A percentile compares a stretch with the other conserved stretches of the same genome.
Conservation (phyloP, 2,888 invertebrate species). For the Leucoptera coffeella region DNA sequence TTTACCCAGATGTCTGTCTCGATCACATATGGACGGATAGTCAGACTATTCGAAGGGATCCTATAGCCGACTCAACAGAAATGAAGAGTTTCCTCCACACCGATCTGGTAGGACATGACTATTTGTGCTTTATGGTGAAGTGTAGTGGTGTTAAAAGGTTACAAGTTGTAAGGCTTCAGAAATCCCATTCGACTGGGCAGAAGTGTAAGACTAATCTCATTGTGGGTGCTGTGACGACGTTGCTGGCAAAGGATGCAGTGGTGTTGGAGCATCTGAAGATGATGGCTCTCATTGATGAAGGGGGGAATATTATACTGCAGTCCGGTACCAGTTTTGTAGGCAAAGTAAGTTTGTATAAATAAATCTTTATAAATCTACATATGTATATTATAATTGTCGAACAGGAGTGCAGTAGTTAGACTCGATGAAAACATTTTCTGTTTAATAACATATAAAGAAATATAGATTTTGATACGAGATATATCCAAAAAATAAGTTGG, state of each 20-base stretch:
- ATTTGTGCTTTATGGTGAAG: conserved; percentile 68
- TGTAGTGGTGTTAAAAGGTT: conserved; percentile 41
- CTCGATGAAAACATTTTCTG: too few relatives aligned
- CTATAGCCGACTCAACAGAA: conserved; percentile 22
- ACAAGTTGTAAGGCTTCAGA: conserved; percentile 62
- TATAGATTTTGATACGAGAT: too few relatives aligned
- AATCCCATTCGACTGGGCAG: conserved; percentile 46
- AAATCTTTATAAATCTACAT: too few relatives aligned
- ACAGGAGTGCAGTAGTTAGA: too few relatives aligned
- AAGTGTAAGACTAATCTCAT: conserved; percentile 57
- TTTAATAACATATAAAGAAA: too few relatives aligned
- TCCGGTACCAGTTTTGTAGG: conserved; percentile 77
- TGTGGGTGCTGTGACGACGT: conserved; percentile 66
- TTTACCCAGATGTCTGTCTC: conserved; percentile 80
- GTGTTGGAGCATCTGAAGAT: conserved; percentile 73
- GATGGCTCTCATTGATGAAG: conserved; percentile 76
- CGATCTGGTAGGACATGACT: conserved; percentile 82
- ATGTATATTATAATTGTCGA: too few relatives aligned
- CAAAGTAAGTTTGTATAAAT: conserved; percentile 50
- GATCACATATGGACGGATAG: conserved; percentile 88
- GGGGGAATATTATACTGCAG: conserved; percentile 74
- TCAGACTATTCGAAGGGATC: conserved; percentile 24
- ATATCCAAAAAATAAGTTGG: too few relatives aligned
- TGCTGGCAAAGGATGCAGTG: conserved; percentile 81
- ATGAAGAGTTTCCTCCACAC: conserved; percentile 72